phyloP scores from a whole-genome alignment of 2,888 invertebrate species.

The Geotrupes spiniger region DNA sequence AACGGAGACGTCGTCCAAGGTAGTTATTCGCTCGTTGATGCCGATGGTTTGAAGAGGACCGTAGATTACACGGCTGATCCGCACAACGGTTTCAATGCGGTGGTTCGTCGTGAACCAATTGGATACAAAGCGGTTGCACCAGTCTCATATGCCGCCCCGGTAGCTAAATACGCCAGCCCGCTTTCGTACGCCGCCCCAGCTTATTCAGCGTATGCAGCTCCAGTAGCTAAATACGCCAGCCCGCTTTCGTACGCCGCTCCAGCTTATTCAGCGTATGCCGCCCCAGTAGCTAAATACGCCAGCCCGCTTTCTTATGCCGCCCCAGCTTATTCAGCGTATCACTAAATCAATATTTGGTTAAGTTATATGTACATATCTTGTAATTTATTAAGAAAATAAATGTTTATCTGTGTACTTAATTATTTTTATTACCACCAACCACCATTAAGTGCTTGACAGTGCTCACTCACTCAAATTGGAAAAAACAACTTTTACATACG shows the following conservation, averaged over 20 bases:
- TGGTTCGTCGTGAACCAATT: constrained; percentile 59
- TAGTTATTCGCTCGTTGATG: constrained; percentile 52
- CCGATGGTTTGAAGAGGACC: constrained; percentile 53
- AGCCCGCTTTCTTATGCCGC: too few species aligned
- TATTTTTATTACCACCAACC: too few species aligned
- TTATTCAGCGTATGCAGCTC: constrained; percentile 30
- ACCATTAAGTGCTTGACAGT: too few species aligned
- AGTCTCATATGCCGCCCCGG: constrained; percentile 23
- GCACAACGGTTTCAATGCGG: constrained; percentile 60
- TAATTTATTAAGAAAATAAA: too few species aligned
- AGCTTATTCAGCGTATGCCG: constrained; percentile 29
- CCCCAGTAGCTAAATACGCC: constrained; percentile 25
- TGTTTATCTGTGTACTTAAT: too few species aligned
- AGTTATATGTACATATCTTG: too few species aligned
- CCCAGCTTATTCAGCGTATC: constrained; percentile 29
- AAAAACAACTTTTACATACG: too few species aligned
- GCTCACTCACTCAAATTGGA: too few species aligned
- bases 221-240: constrained; percentile 24
- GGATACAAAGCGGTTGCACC: not conserved
- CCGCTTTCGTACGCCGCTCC: too few species aligned
- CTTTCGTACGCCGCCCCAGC: too few species aligned
- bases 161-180: constrained; percentile 30
- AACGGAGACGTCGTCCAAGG: constrained; percentile 55
- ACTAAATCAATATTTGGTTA: too few species aligned
- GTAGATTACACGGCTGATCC: constrained; percentile 58